A percentile compares a stretch with the other conserved stretches of the same genome.
phyloP scores from a whole-genome alignment of 2,888 invertebrate genomes.

The Torymus auratus region DNA sequence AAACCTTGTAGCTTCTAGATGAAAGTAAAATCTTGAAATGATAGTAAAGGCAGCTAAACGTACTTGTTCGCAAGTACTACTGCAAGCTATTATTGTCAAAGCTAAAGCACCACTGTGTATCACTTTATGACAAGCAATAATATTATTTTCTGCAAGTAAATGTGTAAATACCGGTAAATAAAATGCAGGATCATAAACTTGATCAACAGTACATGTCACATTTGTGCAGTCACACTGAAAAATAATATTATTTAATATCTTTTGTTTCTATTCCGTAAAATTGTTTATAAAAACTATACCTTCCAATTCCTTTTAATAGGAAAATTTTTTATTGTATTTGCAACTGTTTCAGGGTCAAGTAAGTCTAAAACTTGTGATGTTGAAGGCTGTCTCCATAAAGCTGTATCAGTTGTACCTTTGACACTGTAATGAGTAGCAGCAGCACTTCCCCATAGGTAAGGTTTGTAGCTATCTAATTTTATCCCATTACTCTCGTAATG shows the following conservation, averaged over 20 bases:
- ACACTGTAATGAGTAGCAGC: slow-evolving; percentile 88
- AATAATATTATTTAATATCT: background rate
- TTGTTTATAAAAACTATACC: slow-evolving; percentile 63
- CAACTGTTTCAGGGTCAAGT: slow-evolving; percentile 82
- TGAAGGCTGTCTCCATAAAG: slow-evolving; percentile 85
- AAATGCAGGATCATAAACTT: slow-evolving; percentile 90
- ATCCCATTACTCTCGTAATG: slow-evolving; percentile 84
- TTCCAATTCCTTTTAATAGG: slow-evolving; percentile 82
- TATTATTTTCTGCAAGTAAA: slow-evolving; percentile 85
- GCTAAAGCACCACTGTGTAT: slow-evolving; percentile 85
- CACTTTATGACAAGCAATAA: slow-evolving; percentile 85
- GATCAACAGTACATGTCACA: slow-evolving; percentile 63
- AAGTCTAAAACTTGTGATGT: slow-evolving; percentile 85
- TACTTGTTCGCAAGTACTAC: slow-evolving; percentile 82
- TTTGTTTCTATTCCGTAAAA: background rate
- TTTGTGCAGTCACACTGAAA: slow-evolving; percentile 24
- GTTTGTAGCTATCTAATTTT: slow-evolving; percentile 83
- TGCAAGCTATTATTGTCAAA: slow-evolving; percentile 84
- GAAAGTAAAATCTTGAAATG: slow-evolving; percentile 85
- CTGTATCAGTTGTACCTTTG: slow-evolving; percentile 79
- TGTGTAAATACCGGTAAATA: slow-evolving; percentile 87
- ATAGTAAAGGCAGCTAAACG: slow-evolving; percentile 86
- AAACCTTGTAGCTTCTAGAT: slow-evolving; percentile 85
- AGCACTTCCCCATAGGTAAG: slow-evolving; percentile 90
- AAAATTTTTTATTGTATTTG: slow-evolving; percentile 84